Base-by-base conservation (phyloP, 2,888 invertebrate genomes). In the Eupithecia tripunctaria region DNA sequence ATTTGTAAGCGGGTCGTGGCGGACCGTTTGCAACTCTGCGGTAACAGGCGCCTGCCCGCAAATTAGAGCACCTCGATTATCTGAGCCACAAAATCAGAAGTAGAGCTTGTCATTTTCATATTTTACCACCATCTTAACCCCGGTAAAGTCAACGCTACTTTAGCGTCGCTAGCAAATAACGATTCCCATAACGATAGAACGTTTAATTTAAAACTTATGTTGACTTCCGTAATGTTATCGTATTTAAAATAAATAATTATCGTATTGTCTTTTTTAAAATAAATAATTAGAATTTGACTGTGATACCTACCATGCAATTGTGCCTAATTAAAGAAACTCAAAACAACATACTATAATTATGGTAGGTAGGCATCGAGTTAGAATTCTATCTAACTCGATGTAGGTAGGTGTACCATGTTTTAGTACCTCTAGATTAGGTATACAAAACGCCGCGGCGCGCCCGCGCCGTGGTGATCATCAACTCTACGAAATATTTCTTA, bases 1-100 rank as follows among this genome's bases (percentile, higher is more conserved):
- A 88, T 87, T 88, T 84, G 82, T 81, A 82, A 82, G 82, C 82
- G 76, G 82, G 81, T 78, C 79, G 80, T 80, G 79, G 81, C 83
- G 80, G 82, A 83, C 84, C 80, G 78, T 82, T 81, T 82, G 82
- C 81, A 78, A 32, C 64, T 60, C 68, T 81, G 82, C 79, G 80
- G 80, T 79, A 71, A 78, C 75, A 38, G 64, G 38, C 38, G 32
- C 51, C 67, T 56, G 71, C 73, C 76, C 72, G 68, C 65, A 66
- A 79, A 81, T 80, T 78, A 77, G 74, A 78, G 70, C 79, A 68
- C 77, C 74, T 76, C 72, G 66, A 68, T 36, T 63, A 63, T 63
- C 41, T 64, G 67, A 67, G 56, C 41, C 63, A 56, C 21, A 67
- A 67, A 29, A 56, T 8, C 29, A 21, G 25, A 56, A 56, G 56